Evolutionary conservation across 2,797 vertebrate species (phyloP).

Genomic region (Emys orbicularis): DNA sequence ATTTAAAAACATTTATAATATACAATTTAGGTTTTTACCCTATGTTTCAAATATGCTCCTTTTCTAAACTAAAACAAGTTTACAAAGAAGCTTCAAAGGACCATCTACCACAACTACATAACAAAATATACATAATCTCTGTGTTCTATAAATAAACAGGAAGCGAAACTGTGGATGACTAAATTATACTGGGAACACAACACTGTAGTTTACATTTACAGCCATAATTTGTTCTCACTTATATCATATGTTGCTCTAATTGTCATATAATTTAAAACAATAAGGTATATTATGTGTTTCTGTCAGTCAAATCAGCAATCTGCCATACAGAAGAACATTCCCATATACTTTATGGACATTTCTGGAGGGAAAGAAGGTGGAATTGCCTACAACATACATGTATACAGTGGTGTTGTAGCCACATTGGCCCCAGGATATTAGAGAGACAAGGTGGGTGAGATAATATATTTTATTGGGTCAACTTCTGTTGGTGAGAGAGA

Average conservation of each 20-base stretch:
- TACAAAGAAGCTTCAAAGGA: constrained; percentile 25
- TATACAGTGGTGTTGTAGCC: no score
- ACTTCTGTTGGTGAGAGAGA: background rate
- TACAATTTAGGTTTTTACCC: constrained; percentile 18
- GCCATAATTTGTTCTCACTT: background rate
- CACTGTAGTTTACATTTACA: background rate
- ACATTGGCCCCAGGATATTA: no score
- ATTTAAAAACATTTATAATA: constrained; percentile 55
- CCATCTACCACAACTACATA: background rate
- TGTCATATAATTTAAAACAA: constrained; percentile 29
- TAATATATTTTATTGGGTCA: background rate
- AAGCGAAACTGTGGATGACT: background rate
- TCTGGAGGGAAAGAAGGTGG: background rate
- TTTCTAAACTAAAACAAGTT: background rate
- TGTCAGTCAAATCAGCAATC: background rate
- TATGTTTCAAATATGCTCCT: constrained; percentile 8
- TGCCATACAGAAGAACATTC: background rate
- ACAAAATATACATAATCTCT: background rate
- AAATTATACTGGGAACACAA: background rate
- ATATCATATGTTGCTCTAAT: background rate
- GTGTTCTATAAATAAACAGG: background rate
- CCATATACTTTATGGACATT: background rate
- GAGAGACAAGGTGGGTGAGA: no score
- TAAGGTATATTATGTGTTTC: background rate
- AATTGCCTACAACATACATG: background rate